Percentiles rank a stretch among this genome's conserved stretches.
Conservation (phyloP, 2,113 vertebrate genomes). For the Uria aalge region DNA sequence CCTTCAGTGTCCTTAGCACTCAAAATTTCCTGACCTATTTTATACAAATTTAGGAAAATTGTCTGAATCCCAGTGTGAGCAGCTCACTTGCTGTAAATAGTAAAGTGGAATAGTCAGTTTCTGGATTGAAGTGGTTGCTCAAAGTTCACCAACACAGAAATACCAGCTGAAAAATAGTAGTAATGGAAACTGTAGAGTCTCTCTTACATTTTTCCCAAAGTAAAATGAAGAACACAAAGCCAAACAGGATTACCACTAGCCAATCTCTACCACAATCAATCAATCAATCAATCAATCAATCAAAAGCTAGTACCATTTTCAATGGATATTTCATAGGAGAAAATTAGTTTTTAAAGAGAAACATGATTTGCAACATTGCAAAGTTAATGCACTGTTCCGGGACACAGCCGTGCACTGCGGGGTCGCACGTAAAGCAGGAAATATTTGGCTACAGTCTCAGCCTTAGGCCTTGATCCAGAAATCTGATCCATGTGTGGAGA, state of each 20-base stretch:
- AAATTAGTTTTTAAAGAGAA: constrained; percentile 24
- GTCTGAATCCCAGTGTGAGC: background rate
- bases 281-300: background rate
- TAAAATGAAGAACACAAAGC: background rate
- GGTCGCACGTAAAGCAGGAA: constrained; percentile 30
- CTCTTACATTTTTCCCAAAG: background rate
- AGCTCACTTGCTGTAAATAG: background rate
- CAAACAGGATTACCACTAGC: background rate
- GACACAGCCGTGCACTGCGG: background rate
- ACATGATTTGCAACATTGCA: constrained; percentile 15
- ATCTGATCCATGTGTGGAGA: background rate
- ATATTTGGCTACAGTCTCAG: constrained; percentile 46
- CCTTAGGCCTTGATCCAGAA: constrained; percentile 5
- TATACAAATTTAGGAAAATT: constrained; percentile 1
- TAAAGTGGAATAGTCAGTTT: background rate
- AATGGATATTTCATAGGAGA: background rate
- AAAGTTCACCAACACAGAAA: background rate
- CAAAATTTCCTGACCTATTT: background rate
- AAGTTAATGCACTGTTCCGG: constrained; percentile 3
- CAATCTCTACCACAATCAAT: background rate
- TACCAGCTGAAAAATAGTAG: background rate
- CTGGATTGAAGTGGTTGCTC: background rate
- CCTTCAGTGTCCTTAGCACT: background rate
- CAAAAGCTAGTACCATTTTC: background rate
- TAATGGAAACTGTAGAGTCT: background rate